Evolutionary conservation across 2,888 invertebrate species (phyloP), one percentile per base, ranked within the genome.

Genomic region (Stenotaenia linearis): DNA sequence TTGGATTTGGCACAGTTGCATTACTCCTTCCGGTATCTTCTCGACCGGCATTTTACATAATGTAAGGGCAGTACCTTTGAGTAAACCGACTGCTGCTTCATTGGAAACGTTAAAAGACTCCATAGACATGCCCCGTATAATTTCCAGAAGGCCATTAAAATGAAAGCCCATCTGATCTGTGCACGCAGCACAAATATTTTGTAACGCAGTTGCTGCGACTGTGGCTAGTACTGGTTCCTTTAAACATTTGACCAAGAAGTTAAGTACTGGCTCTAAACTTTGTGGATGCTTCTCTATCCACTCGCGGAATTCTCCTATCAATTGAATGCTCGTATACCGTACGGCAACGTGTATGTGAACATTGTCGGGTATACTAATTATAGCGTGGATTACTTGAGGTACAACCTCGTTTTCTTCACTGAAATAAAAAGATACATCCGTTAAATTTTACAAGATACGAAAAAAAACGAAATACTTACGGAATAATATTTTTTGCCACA

Each of bases 401-500:
- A 97, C 95, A 77, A 95, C 92, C 82, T 94, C 94, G 84, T 93
- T 94, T 87, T 97, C 97, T 81, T 94, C 93, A 25, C 95, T 96
- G 75, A 77, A 79, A 35, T 45, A 79, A n/a, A n/a, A n/a, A n/a
- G n/a, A n/a, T n/a, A n/a, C n/a, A n/a, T n/a, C n/a, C n/a, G n/a
- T n/a, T n/a, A n/a, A n/a, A n/a, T n/a, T n/a, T n/a, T 18, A 75
- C 6, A 75, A 78, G 50, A 80, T 23, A 75, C 77, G 80, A 77
- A 61, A 80, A 37, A 79, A 80, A 81, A 78, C 10, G 75, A 23
- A 25, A 2, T 23, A 30, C 92, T 92, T 87, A 97, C 96, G 97
- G 97, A 84, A 96, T 86, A 84, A 98, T 93, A 87, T 96, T 97
- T 88, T 95, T 96, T 32, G 96, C 97, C 1, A 97, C 95, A 77